Conservation (phyloP, 1,140 invertebrate species). For the Papilio glaucus region DNA sequence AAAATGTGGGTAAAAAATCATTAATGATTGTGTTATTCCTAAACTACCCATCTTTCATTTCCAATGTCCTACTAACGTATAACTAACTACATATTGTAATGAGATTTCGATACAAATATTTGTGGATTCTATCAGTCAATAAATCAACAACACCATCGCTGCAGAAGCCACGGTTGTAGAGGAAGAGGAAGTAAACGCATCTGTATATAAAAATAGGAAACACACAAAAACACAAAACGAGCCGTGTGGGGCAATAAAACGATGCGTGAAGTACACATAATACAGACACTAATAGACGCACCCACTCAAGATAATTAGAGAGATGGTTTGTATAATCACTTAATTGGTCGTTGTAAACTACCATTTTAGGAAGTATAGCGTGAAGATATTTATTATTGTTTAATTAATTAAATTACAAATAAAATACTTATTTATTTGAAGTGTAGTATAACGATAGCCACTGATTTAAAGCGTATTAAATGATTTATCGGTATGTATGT, state of each 20-base stretch:
- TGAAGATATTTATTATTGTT: background rate
- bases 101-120: too few relatives aligned
- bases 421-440: background rate
- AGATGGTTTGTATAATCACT: background rate
- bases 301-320: background rate
- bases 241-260: constrained; percentile 1
- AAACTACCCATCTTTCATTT: background rate
- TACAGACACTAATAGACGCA: constrained; percentile 1
- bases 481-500: too few relatives aligned
- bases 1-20: background rate
- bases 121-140: background rate
- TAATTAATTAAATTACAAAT: background rate
- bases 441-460: background rate
- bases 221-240: background rate
- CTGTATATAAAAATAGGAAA: constrained; percentile 6
- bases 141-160: background rate
- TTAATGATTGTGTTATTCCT: background rate
- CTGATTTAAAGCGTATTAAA: background rate
- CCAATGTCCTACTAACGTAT: too few relatives aligned
- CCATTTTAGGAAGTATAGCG: background rate
- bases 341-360: background rate
- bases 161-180: background rate
- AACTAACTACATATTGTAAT: too few relatives aligned
- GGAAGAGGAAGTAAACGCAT: constrained; percentile 24
- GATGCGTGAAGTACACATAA: background rate